Evolutionary conservation across 2,113 vertebrate genomes (phyloP).

Genomic region (Odobenus rosmarus): DNA sequence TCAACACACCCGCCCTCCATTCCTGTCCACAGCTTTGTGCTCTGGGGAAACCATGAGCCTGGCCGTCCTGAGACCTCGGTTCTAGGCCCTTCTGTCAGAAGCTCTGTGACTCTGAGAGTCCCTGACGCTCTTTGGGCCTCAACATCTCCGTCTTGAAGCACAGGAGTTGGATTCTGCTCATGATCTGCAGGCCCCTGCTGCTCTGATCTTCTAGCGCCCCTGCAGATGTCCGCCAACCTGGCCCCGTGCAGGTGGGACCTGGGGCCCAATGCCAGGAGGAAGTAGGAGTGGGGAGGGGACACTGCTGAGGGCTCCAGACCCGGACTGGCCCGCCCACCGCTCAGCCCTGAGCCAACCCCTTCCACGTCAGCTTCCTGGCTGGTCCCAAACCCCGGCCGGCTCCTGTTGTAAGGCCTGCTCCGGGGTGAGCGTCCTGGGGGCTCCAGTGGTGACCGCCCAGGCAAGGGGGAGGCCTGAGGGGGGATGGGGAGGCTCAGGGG

Average conservation of each 20-base stretch:
- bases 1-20: background rate
- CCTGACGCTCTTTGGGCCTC: background rate
- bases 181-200: rapidly evolving
- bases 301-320: background rate
- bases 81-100: background rate
- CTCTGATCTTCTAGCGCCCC: rapidly evolving
- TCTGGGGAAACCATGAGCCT: background rate
- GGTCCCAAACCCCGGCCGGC: background rate
- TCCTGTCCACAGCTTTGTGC: background rate
- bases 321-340: rapidly evolving
- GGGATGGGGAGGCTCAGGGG: rapidly evolving
- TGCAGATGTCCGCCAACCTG: rapidly evolving
- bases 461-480: background rate
- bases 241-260: too few species aligned
- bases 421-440: background rate
- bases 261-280: background rate
- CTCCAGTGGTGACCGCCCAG: background rate
- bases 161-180: background rate
- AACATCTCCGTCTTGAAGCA: background rate
- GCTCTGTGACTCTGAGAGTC: background rate
- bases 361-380: background rate
- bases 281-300: background rate
- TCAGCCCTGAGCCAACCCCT: rapidly evolving
- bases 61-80: background rate
- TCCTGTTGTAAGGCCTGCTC: background rate